These are phyloP conservation scores for Aphidoletes aphidimyza DNA, from an alignment of 2,888 invertebrate genomes.

Conservation along the genomic window DNA sequence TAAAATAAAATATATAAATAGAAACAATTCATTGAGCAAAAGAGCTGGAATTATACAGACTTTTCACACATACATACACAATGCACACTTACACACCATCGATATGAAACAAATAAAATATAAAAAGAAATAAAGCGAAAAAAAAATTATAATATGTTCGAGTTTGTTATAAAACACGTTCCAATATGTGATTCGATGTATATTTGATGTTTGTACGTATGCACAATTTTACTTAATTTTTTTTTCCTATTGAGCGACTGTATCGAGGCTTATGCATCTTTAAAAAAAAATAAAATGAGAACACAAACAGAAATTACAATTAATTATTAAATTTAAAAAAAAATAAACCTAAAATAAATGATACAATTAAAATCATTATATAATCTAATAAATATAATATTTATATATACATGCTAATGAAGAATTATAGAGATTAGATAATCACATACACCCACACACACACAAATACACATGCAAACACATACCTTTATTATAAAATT, in stretches of 20 bases:
- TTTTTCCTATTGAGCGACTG: conserved; percentile 4
- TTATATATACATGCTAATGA: not conserved
- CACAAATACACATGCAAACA: not conserved
- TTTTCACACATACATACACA: no score
- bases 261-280: conserved; percentile 31
- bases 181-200: conserved; percentile 33
- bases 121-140: no score
- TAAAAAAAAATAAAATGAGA: not conserved
- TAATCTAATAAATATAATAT: conserved; percentile 4
- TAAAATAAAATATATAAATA: no score
- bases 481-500: not conserved
- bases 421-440: not conserved
- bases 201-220: conserved; percentile 24
- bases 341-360: no score
- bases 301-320: no score
- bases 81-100: no score
- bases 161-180: conserved; percentile 1
- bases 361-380: not conserved
- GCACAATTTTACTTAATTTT: not conserved
- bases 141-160: not conserved
- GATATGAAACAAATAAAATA: no score
- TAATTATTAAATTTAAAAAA: no score
- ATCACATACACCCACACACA: no score
- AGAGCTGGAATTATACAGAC: no score
- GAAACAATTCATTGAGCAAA: no score